Evolutionary conservation across 2,797 vertebrate species (phyloP), one percentile per base, ranked within the genome.

Genomic region (Hypotaenidia philippensis): DNA sequence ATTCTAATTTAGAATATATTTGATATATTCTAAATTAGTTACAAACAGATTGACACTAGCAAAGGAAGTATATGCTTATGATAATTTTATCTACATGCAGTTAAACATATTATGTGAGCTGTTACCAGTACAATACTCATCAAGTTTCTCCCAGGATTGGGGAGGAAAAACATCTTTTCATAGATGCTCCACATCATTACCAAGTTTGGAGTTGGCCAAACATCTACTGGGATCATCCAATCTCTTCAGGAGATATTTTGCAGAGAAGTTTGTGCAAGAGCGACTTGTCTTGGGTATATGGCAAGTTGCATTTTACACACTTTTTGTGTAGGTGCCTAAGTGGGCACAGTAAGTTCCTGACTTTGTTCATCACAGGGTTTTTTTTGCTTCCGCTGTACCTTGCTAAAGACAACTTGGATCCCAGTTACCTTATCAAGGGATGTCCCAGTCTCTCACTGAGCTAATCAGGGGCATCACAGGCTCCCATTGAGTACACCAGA

Each of bases 151-250:
- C 83, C 64, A 76, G 38, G 45, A 53, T 22, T 16, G 12, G 15
- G 15, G 23, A 2, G 7, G n/a, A 50, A 50, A 65, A 72, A 23
- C 45, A 19, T 76, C 2, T 72, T 72, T 71, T 65, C 5, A 22
- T 15, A 36, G n/a, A 44, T 36, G 18, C 3, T 50, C 12, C 1
- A 1, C 26, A 19, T 64, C 41, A 41, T 41, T 22, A 57, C 2
- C 4, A 34, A 64, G 7, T 50, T 57, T 50, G 26, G 22, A 72
- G 25, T 49, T 17, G 56, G 25, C 5, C 26, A 71, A 26, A 9
- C 31, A 41, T 31, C 18, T 13, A 16, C 5, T 5, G n/a, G 0
- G 0, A 44, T 10, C 14, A 26, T 50, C 65, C 4, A 4, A 15
- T 38, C 19, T n/a, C 18, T 76, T 32, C n/a, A 59, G 34, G 9